Base-by-base conservation (phyloP, 2,113 vertebrate species). In the Mormoops blainvillei region DNA sequence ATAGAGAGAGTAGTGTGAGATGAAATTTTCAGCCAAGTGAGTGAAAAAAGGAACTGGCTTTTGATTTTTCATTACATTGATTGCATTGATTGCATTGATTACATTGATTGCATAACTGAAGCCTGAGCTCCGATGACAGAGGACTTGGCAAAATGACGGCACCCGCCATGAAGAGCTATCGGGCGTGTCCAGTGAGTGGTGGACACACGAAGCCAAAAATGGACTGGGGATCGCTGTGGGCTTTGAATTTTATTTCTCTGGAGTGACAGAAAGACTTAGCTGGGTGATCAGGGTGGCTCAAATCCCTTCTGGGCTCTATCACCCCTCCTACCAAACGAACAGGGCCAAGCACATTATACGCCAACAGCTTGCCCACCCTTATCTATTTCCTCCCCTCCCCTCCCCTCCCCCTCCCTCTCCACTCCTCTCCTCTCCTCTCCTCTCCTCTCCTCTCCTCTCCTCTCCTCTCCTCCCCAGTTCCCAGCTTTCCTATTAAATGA, bases 1-100 rank as follows among this genome's bases (percentile, higher is more conserved):
- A 70, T 15, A 24, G 67, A 63, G 45, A 56, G 38, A 48, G 28
- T 15, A n/a, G 10, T 41, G 26, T 80, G 45, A 84, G 22, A 41
- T 41, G 56, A 65, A 61, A 28, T 85, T 94, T 41, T 86, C 41
- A 94, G 74, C 87, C 81, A 84, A 90, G 70, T 31, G 20, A 76
- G 38, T 33, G 24, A 63, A 43, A 65, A 20, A 54, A 24, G n/a
- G 15, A 41, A 54, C 38, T 7, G 43, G 70, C 76, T 56, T 89
- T 82, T 63, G 54, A 36, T 70, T 92, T 73, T 63, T 26, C 38
- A 22, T 78, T 16, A 16, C 16, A 4, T 4, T 50, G 28, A 89
- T 95, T 91, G 56, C 45, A 54, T 91, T n/a, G n/a, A n/a, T n/a
- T n/a, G n/a, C n/a, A n/a, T n/a, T n/a, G n/a, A 22, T 78, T 16